These are phyloP conservation scores for Girardia tigrina DNA, from an alignment of 2,888 invertebrate genomes.

Conservation along the genomic window DNA sequence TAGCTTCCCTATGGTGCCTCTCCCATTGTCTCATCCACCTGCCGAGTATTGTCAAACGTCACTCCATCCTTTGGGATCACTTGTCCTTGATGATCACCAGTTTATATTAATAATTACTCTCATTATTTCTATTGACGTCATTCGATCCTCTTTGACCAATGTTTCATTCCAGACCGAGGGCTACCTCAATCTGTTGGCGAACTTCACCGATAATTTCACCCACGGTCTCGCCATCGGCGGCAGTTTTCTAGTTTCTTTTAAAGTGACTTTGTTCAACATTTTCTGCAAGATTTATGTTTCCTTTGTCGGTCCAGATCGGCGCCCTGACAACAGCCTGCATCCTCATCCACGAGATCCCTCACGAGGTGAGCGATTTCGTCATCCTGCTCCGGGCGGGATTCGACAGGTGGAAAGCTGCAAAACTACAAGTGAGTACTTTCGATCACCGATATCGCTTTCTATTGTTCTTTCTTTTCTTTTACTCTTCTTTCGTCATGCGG, in stretches of 20 bases:
- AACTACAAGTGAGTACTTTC: slow-evolving; percentile 60
- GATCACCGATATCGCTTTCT: slow-evolving; percentile 21
- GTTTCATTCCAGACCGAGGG: slow-evolving; percentile 58
- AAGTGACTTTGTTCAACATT: slow-evolving; percentile 44
- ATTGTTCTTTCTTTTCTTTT: background rate
- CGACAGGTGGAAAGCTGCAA: slow-evolving; percentile 79
- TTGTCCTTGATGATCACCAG: too few relatives aligned
- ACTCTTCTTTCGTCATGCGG: background rate
- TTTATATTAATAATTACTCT: too few relatives aligned
- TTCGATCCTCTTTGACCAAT: too few relatives aligned
- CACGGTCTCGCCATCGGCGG: slow-evolving; percentile 95
- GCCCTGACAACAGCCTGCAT: slow-evolving; percentile 82
- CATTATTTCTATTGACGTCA: too few relatives aligned
- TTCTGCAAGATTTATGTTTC: background rate
- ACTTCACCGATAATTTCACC: slow-evolving; percentile 92
- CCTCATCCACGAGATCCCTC: slow-evolving; percentile 85
- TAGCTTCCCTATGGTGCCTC: too few relatives aligned
- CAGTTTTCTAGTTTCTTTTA: slow-evolving; percentile 76
- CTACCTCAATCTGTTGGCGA: slow-evolving; percentile 83
- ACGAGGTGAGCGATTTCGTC: slow-evolving; percentile 96
- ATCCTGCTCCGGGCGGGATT: slow-evolving; percentile 76
- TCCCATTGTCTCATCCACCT: too few relatives aligned
- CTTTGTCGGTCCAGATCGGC: slow-evolving; percentile 58
- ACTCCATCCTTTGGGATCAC: too few relatives aligned
- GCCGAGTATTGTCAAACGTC: too few relatives aligned